Evolutionary conservation across 2,113 vertebrate species (phyloP).

Genomic region (Pampusana beccarii): DNA sequence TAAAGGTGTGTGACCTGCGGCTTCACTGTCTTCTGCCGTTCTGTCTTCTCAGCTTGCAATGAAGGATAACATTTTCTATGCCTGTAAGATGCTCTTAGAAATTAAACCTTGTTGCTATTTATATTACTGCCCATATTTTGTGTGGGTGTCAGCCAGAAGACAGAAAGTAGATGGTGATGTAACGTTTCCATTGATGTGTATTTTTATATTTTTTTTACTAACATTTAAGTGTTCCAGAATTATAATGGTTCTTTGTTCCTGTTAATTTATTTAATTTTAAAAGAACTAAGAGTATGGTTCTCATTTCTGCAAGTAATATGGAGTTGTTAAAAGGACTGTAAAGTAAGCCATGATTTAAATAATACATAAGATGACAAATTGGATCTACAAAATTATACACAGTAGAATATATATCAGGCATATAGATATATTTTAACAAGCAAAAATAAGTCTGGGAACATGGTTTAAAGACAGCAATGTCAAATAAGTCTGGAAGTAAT

Average conservation of each 20-base stretch:
- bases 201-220: not conserved
- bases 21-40: not conserved
- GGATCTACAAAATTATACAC: not conserved
- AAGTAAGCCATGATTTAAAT: slow-evolving; percentile 13
- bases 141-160: not conserved
- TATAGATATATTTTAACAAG: not conserved
- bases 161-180: not conserved
- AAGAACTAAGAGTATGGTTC: not conserved
- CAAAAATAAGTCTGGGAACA: not conserved
- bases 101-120: not conserved
- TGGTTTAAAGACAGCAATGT: not conserved
- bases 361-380: not conserved
- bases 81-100: not conserved
- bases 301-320: not conserved
- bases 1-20: not conserved
- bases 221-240: not conserved
- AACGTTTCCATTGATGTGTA: not conserved
- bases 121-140: not conserved
- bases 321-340: not conserved
- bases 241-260: not conserved
- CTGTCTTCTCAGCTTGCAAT: not conserved
- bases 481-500: not conserved
- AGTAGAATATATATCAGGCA: not conserved
- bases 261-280: not conserved
- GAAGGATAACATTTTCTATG: not conserved